These are phyloP conservation scores for Parambassis ranga DNA, from an alignment of 2,797 vertebrate species.

Conservation along the genomic window DNA sequence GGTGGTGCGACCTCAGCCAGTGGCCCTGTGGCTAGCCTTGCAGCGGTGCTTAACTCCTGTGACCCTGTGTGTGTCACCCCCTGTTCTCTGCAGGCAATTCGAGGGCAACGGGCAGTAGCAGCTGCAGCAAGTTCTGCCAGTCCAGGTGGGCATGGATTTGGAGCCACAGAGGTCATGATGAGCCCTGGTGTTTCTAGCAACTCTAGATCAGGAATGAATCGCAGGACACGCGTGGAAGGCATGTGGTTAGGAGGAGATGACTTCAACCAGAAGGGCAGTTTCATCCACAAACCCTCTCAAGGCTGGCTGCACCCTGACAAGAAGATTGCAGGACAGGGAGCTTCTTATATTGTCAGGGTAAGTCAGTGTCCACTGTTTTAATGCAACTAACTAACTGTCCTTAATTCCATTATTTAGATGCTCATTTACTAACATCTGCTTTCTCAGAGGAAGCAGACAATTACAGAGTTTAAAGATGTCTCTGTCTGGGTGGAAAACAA, in stretches of 20 bases:
- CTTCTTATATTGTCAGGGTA: conserved; percentile 92
- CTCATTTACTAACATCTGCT: neutral
- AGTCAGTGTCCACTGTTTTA: conserved; percentile 62
- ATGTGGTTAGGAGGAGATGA: conserved; percentile 83
- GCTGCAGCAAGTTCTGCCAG: conserved; percentile 45
- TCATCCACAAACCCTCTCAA: conserved; percentile 93
- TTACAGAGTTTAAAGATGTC: neutral
- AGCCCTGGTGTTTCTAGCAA: conserved; percentile 62
- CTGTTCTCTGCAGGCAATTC: conserved; percentile 86
- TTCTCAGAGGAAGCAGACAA: neutral
- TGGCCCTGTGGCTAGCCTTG: conserved; percentile 82
- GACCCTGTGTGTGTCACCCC: conserved; percentile 89
- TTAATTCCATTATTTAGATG: neutral
- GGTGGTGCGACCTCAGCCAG: conserved; percentile 53
- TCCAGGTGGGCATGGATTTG: conserved; percentile 63
- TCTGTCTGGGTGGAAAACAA: conserved; percentile 42
- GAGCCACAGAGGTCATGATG: conserved; percentile 58
- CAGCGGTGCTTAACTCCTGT: conserved; percentile 89
- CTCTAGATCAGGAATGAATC: conserved; percentile 75
- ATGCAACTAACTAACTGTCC: no score
- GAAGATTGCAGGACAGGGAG: conserved; percentile 87
- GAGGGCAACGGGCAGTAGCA: conserved; percentile 78
- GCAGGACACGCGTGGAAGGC: conserved; percentile 79
- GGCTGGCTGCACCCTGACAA: conserved; percentile 94
- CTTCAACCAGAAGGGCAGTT: conserved; percentile 88